These are phyloP conservation scores for Ciconia boyciana DNA, from an alignment of 2,113 vertebrate species.

Conservation along the genomic window DNA sequence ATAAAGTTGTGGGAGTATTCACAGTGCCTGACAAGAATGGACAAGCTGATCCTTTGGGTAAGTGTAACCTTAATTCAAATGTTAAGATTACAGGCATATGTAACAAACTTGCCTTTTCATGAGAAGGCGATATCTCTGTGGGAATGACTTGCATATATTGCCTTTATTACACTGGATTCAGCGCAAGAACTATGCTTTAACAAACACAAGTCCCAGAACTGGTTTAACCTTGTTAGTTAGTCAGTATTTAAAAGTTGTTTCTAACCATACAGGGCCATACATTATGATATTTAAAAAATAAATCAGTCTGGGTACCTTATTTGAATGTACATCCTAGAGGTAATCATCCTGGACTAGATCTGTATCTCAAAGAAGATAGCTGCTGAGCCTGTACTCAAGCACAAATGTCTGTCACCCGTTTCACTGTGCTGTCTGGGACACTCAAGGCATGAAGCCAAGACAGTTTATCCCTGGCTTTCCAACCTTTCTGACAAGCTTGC, in stretches of 20 bases:
- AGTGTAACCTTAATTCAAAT: conserved; percentile 61
- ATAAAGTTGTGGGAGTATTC: conserved; percentile 94
- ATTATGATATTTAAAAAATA: background rate
- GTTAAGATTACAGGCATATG: background rate
- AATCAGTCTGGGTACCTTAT: background rate
- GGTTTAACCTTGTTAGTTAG: background rate
- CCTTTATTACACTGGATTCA: background rate
- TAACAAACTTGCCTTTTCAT: background rate
- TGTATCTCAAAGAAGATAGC: background rate
- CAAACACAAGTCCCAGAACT: background rate
- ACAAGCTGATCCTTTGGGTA: conserved; percentile 94
- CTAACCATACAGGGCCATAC: background rate
- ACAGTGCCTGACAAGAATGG: conserved; percentile 96
- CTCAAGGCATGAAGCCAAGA: background rate
- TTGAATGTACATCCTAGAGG: background rate
- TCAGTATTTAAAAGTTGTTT: background rate
- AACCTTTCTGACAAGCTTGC: background rate
- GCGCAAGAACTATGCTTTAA: background rate
- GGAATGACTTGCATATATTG: background rate
- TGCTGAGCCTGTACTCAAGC: background rate
- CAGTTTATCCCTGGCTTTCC: background rate
- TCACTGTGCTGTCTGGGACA: background rate
- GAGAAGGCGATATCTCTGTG: background rate
- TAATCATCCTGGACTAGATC: background rate
- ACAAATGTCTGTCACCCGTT: background rate